Evolutionary conservation across 2,113 vertebrate genomes (phyloP).

Genomic region (Hydrochoerus hydrochaeris): DNA sequence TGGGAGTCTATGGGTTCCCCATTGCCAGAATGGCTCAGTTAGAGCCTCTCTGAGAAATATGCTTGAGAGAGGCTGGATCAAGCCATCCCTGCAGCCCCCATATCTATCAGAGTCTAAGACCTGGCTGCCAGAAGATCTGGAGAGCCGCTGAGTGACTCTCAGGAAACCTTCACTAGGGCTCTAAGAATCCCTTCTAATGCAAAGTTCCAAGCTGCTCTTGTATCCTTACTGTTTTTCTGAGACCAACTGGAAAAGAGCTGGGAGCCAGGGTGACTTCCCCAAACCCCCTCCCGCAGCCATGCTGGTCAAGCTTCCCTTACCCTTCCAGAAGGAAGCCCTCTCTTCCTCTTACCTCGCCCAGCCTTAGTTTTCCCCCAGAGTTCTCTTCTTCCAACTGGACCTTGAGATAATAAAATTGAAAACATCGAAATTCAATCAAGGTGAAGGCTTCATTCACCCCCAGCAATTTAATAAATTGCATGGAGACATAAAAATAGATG

Average conservation of each 20-base stretch:
- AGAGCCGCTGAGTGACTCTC: not conserved
- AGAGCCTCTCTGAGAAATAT: not conserved
- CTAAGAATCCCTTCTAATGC: not conserved
- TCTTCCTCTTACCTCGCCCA: not conserved
- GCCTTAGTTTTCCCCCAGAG: not conserved
- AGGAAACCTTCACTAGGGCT: not conserved
- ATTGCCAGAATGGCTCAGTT: not conserved
- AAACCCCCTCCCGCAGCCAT: accelerated
- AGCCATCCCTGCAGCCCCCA: not conserved
- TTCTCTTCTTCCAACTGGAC: not conserved
- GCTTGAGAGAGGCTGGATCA: not conserved
- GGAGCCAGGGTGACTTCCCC: not conserved
- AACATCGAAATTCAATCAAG: slow-evolving; percentile 33
- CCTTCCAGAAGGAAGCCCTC: not conserved
- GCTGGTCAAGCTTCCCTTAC: not conserved
- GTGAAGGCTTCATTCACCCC: not conserved
- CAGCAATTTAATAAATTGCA: slow-evolving; percentile 38
- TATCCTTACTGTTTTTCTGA: not conserved
- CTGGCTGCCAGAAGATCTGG: not conserved
- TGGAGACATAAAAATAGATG: slow-evolving; percentile 60
- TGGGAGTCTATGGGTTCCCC: not conserved
- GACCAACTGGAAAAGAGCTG: not conserved
- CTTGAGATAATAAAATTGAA: slow-evolving; percentile 42
- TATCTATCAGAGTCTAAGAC: not conserved
- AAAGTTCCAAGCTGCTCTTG: not conserved